Base-by-base conservation (phyloP, 1,140 invertebrate genomes). In the Batillaria attramentaria region DNA sequence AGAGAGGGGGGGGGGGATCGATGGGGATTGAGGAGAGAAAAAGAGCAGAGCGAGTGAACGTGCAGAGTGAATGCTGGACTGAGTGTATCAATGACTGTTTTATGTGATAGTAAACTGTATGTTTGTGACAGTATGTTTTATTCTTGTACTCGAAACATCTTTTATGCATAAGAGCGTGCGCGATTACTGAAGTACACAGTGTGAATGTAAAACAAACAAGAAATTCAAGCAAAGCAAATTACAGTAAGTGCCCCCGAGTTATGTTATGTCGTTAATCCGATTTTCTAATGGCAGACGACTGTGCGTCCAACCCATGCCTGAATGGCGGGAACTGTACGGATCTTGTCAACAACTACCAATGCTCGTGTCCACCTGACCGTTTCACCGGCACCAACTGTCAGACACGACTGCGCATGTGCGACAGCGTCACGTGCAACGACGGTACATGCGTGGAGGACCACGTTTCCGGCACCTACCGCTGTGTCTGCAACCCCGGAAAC, bases 291-390 rank as follows among this genome's bases (percentile, higher is more conserved):
- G 57, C 73, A 75, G 95, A 99, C 87, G 97, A 99, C 87, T 99
- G 98, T 90, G 94, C 95, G 16, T 97, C 98, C 88, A 94, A 95
- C 81, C 97, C 98, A 13, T 99, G 98, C 90, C 91, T 97, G 2
- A 91, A 99, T 20, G 96, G 95, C 13, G 95, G 97, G 0, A 96
- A 96, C 82, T 99, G 98, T 91, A 98, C 97, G 0, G 97, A 99
- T 92, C 92, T 98, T 78, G 93, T 99, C 1, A 95, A 95, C 77
- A 97, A 98, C 88, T 99, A 98, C 91, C 95, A 57, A 24, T 85
- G 83, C 76, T n/a, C 35, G 0, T 84, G 83, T 69, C n/a, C 77
- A 33, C 18, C 24, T 13, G 84, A 83, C 1, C n/a, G 57, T 24
- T 99, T 95, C 88, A 94, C 94, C 31, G 98, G 97, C 41, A 91